Evolutionary conservation across 1,140 invertebrate genomes (phyloP).

Genomic region (Neotoxoptera formosana): DNA sequence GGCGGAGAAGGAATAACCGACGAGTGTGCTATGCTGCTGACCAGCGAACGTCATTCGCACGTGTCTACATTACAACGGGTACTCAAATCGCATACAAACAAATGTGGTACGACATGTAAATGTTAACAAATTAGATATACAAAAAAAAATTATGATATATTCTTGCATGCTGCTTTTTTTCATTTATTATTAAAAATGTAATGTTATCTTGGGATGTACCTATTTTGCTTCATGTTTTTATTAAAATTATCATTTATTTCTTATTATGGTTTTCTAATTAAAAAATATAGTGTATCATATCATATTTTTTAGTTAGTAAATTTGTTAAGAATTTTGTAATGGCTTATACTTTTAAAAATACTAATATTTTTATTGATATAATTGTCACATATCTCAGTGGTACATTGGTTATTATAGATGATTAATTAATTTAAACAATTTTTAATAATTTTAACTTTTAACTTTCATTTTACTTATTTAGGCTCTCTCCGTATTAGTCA

Average conservation of each 20-base stretch:
- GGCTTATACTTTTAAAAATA: not conserved
- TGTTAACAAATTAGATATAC: conserved; percentile 32
- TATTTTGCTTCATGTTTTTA: not conserved
- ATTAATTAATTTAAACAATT: not conserved
- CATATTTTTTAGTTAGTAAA: not conserved
- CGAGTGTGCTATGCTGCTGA: conserved; percentile 84
- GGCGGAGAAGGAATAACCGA: conserved; percentile 78
- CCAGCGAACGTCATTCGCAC: conserved; percentile 65
- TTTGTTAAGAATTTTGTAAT: not conserved
- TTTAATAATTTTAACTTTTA: too few relatives aligned
- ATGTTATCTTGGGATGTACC: not conserved
- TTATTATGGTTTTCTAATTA: not conserved
- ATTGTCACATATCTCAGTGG: not conserved
- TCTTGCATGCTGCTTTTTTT: conserved; percentile 3
- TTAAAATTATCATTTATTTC: not conserved
- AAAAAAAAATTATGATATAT: not conserved
- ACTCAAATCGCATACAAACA: conserved; percentile 58
- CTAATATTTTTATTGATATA: not conserved
- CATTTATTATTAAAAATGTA: not conserved
- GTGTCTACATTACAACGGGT: conserved; percentile 58
- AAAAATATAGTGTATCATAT: not conserved
- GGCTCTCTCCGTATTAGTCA: too few relatives aligned
- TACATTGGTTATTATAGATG: not conserved
- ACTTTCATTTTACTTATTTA: too few relatives aligned
- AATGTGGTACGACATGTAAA: conserved; percentile 58